Base-by-base conservation (phyloP, 1,140 invertebrate species). In the Carcinoscorpius rotundicauda region DNA sequence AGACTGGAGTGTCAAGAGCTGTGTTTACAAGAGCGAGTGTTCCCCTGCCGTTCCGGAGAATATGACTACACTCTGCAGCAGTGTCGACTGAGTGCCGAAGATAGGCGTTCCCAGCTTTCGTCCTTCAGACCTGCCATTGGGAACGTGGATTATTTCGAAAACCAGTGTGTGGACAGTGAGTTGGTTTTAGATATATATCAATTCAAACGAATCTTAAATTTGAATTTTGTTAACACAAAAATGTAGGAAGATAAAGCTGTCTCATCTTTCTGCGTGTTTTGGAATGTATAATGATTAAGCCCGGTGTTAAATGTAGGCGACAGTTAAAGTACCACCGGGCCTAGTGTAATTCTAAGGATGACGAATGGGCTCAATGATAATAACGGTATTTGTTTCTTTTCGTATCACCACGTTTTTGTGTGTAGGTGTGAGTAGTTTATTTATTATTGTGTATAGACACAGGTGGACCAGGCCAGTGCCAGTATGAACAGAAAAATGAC, bases 31-130 rank as follows among this genome's bases (percentile, higher is more conserved):
- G 79, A 77, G 59, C 73, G 77, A 50, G 76, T 77, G 49, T 83
- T 84, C 70, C 70, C 75, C 52, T 84, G 82, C 60, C 74, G 80
- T 49, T 80, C 78, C 3, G 79, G 78, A 5, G 78, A 81, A 67
- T 81, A 80, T 67, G 77, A 81, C 64, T 74, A 76, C 8, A 64
- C 73, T 58, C 73, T 73, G 1, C 75, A 76, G n/a, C 74, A 77
- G 51, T 81, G 80, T 69, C 72, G 75, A 3, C 70, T 81, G 9
- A 79, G 77, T 65, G 68, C 73, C 29, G 77, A 79, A 50, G 76
- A 79, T 61, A 63, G 80, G 50, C 66, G 80, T 6, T 73, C 76
- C 0, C 69, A 75, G 56, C 78, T 79, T 0, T 70, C 69, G 50
- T 75, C 75, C 55, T 81, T 77, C 69, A 70, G 76, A 6, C 73